Evolutionary conservation across 2,888 invertebrate species (phyloP), one percentile per base, ranked within the genome.

Genomic region (Philereme transversata): DNA sequence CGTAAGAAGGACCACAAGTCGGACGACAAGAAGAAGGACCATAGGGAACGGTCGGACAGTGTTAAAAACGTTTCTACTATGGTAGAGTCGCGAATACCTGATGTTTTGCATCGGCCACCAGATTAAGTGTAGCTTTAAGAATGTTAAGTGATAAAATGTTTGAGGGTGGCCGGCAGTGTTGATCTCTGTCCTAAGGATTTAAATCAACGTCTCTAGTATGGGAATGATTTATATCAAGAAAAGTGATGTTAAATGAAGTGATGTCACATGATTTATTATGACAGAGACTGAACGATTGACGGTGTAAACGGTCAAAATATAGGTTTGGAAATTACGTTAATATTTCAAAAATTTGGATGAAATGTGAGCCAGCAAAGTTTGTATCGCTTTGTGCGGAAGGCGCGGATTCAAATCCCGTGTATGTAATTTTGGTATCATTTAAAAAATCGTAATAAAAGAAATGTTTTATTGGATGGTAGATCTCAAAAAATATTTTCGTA

Each of bases 71-170:
- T 60, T 45, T 58, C 74, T 9, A 78, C 74, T 70, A 61, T 70
- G 46, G 69, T 74, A 35, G 76, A 78, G 36, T 72, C 65, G 8
- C 68, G 70, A 49, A 74, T 72, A 65, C 71, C 70, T 4, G 79
- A 79, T 49, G 78, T 82, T 46, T 79, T 84, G 2, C 85, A 88
- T 49, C 81, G 85, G 50, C 83, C 90, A 49, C 90, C 90, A 0
- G 90, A 90, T 78, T 90, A 90, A 62, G 51, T 60, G 57, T 52
- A 36, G 35, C 51, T 50, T 54, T 54, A 51, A 51, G 47, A 57
- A 71, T 45, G 5, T 43, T 48, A 56, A 53, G 62, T 65, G 60
- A 64, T 49, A 43, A 55, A 63, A 54, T 47, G 41, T 34, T 64
- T 57, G 48, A 56, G 68, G 63, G 67, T 49, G 48, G 61, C 46